Conservation (phyloP, 2,113 vertebrate species). For the Tauraco erythrolophus region DNA sequence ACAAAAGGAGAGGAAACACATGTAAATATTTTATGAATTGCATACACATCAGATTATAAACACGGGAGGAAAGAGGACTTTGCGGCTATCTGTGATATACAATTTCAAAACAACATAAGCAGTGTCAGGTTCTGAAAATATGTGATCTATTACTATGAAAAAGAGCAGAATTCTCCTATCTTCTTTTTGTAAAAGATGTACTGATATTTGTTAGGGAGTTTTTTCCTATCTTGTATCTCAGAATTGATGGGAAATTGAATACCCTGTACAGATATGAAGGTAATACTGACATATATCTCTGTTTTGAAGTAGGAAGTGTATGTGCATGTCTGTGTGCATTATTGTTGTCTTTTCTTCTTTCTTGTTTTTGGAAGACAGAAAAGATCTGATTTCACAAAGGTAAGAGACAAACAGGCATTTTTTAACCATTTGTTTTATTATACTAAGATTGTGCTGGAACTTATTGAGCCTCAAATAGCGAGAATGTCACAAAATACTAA, state of each 20-base stretch:
- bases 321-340: not conserved
- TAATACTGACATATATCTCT: not conserved
- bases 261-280: not conserved
- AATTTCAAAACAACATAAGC: conserved; percentile 10
- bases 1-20: not conserved
- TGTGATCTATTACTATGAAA: not conserved
- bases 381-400: not conserved
- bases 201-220: not conserved
- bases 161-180: not conserved
- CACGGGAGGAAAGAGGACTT: not conserved
- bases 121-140: conserved; percentile 14
- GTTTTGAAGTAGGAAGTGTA: not conserved
- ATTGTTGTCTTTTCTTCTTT: not conserved
- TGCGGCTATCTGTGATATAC: not conserved
- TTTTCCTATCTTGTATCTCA: not conserved
- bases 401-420: not conserved
- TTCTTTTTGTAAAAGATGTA: not conserved
- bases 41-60: not conserved
- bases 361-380: not conserved
- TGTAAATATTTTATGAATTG: conserved; percentile 19
- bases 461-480: not conserved
- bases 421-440: not conserved
- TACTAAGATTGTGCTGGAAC: not conserved
- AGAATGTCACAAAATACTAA: not conserved
- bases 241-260: not conserved